Base-by-base conservation (phyloP, 2,113 vertebrate genomes). In the Prochilodus magdalenae region DNA sequence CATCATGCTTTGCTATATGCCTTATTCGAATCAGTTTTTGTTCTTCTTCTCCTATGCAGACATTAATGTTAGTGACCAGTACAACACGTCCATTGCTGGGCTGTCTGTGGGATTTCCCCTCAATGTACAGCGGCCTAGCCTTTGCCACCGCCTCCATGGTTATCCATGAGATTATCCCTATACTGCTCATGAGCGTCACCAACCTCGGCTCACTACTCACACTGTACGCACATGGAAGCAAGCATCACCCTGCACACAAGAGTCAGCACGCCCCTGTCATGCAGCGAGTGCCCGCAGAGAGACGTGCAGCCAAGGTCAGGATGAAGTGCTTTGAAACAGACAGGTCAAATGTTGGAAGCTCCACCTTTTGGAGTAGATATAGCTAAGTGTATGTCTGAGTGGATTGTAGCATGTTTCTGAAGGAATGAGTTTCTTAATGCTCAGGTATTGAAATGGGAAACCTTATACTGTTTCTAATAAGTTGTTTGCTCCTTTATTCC, bases 41-140 rank as follows among this genome's bases (percentile, higher is more conserved):
- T 57, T 36, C 15, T 67, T 22, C 3, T 60, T 44, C 69, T 59
- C 65, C 22, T 67, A 33, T 47, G 36, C 81, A 95, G 94, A 91
- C 89, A 0, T 60, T 95, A 73, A 95, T 95, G 93, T 66, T 95
- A 67, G 87, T 95, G 71, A 93, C 91, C 89, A 93, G 90, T 86
- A 95, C 94, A 18, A 94, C 91, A 1, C 92, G 92, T 55, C 92
- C 95, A 44, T 89, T 94, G 75, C 86, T 95, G 85, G 92, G 93
- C 40, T 96, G 95, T 59, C 83, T 94, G 26, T 96, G 94, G 94
- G 88, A 93, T 79, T 95, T 96, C 26, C 93, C 93, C 2, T 81
- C 82, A 22, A 70, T 8, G 18, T 73, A 83, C 83, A 90, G 84
- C 0, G 92, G 92, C 18, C 84, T 95, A 83, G 86, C 87, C 33